Base-by-base conservation (phyloP, 1,140 invertebrate species). In the Cyphomyrmex costatus region DNA sequence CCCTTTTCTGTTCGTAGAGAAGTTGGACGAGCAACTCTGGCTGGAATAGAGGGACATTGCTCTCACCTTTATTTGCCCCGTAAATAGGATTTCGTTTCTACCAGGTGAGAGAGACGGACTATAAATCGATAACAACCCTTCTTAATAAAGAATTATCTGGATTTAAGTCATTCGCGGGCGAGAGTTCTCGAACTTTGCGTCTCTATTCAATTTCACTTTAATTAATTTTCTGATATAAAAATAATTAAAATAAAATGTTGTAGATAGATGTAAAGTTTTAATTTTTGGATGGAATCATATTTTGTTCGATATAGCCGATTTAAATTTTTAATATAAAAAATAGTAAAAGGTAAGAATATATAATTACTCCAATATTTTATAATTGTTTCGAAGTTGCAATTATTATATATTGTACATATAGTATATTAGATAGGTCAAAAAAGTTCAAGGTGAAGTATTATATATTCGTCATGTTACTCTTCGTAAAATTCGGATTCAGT, bases 41-140 rank as follows among this genome's bases (percentile, higher is more conserved):
- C 7, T 85, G 51, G n/a, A 65, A 86, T 73, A 65, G 70, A 87
- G 51, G 8, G 49, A 49, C 49, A 16, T 42, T 51, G 65, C 42
- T 82, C 60, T 82, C 36, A 33, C 27, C 30, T 77, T 66, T 88
- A 88, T 88, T 88, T 88, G 78, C 46, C 16, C 66, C 46, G 24
- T 77, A 30, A 21, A 56, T 68, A n/a, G 21, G 49, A 66, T 61
- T 74, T 16, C 30, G 21, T 21, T 66, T 53, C n/a, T 36, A 71
- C 49, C 53, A 24, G 60, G 12, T 16, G n/a, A 36, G n/a, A 87
- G 58, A 71, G 6, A 65, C 8, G 10, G 36, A 42, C 36, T 42
- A 42, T 2, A n/a, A 16, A 87, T 53, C 36, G 16, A 86, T 21
- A 36, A 60, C 53, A 49, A 12, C 80, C 6, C 12, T 65, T 56